Base-by-base conservation (phyloP, 2,888 invertebrate species). In the Hydroisotoma schaefferi region DNA sequence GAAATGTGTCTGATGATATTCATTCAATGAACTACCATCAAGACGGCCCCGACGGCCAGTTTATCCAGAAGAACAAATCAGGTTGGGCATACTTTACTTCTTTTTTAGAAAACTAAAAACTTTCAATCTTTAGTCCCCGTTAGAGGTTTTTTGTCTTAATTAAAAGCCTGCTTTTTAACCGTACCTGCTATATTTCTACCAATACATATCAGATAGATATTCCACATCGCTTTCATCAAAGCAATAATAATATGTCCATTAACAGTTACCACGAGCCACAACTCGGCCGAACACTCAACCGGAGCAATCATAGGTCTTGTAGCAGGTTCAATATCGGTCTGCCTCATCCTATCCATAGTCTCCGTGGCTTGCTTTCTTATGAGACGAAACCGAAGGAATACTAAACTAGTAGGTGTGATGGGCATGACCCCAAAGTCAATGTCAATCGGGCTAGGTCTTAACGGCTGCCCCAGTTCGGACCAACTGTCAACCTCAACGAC, bases 331-430 rank as follows among this genome's bases (percentile, higher is more conserved):
- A 75, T 87, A 63, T 85, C 85, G 2, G 84, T 86, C 74, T 79
- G 85, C 48, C 83, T 84, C 1, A 77, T 87, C 6, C 78, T 87
- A 23, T 77, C 68, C 10, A 64, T 85, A 59, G 83, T 84, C 27
- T 84, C 85, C 74, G 82, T 83, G 12, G 81, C 84, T 15, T 81
- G 84, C 70, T 78, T 86, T 65, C 83, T 87, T 81, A 82, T 85
- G 57, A 78, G 84, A 29, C 76, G 85, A 25, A 85, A 84, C n/a
- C 79, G 83, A 43, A 83, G 84, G 73, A 83, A 82, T 68, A 71
- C 69, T 23, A 83, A 84, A 2, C 78, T 84, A 2, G 77, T 84
- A 29, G 68, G 69, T 49, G 68, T 71, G 49, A 69, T 71, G 63
- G 71, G 71, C 33, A 68, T 71, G 67, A 68, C 71, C 28, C 71